These are phyloP conservation scores for Holotrichia oblita DNA, from an alignment of 1,140 invertebrate genomes.

Conservation along the genomic window DNA sequence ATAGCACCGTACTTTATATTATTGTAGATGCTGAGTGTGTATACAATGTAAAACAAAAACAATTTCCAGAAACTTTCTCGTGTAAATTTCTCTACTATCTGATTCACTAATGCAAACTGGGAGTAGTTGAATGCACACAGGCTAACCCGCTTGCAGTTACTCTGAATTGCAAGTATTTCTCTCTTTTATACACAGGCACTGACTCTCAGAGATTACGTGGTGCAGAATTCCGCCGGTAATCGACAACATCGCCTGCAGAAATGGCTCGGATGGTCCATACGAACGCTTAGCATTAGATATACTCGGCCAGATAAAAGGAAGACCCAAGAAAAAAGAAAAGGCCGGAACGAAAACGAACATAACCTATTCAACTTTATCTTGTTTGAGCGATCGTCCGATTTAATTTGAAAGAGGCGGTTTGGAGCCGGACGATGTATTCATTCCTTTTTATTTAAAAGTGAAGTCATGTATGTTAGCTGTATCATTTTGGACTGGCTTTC, in stretches of 20 bases:
- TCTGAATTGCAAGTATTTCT: slow-evolving; percentile 8
- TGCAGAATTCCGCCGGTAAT: slow-evolving; percentile 19
- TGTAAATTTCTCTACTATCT: slow-evolving; percentile 7
- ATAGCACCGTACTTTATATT: no score
- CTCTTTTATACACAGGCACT: not conserved
- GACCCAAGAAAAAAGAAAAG: not conserved
- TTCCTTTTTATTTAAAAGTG: not conserved
- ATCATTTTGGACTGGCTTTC: not conserved
- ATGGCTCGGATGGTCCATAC: slow-evolving; percentile 15
- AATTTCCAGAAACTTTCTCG: slow-evolving; percentile 1
- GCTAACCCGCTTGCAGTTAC: not conserved
- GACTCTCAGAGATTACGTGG: slow-evolving; percentile 1
- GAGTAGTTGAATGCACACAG: not conserved
- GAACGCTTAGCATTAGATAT: not conserved
- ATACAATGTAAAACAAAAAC: not conserved
- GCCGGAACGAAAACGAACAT: slow-evolving; percentile 6
- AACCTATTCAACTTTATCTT: slow-evolving; percentile 20
- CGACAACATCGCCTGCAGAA: slow-evolving; percentile 18
- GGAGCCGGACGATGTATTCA: not conserved
- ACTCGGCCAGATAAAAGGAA: slow-evolving; percentile 15
- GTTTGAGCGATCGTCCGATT: slow-evolving; percentile 15
- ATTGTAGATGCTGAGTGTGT: no score
- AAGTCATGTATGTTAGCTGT: not conserved
- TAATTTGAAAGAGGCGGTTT: slow-evolving; percentile 7
- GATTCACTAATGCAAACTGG: slow-evolving; percentile 12